Base-by-base conservation (phyloP, 2,797 vertebrate genomes). In the Phalanger gymnotis region DNA sequence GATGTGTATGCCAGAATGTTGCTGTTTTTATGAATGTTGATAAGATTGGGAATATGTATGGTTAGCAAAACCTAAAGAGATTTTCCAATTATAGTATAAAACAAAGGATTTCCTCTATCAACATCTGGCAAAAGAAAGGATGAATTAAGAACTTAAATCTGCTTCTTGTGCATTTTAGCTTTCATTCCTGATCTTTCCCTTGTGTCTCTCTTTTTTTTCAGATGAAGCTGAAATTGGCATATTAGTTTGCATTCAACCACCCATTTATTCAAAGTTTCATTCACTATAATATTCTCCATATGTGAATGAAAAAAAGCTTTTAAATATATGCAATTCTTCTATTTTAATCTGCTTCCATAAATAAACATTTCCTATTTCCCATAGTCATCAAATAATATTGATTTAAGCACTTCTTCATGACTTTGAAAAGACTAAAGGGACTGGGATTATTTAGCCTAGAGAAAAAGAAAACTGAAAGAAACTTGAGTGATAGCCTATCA, bases 331-430 rank as follows among this genome's bases (percentile, higher is more conserved):
- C 92, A 96, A 95, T 94, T 91, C 53, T 96, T 96, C 95, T 97
- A 96, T 97, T 97, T 97, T 95, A 92, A 96, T 93, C 95, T 55
- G 51, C 47, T 97, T 94, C 81, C 73, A 97, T 95, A 97, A 97
- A 97, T 97, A 97, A 97, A 31, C 57, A 92, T 92, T 96, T 96
- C 94, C 95, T 96, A 93, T 94, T 94, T 92, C 91, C 53, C 93
- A 57, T 25, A 96, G 81, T 54, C 92, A 93, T 93, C 93, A 93
- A 94, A 91, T 96, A 96, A 97, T 93, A 96, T 90, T 97, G 93
- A 81, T 81, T 58, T 92, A 66, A 96, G 93, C 97, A 98, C 94
- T 96, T 97, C 96, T 95, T 97, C 61, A n/a, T 94, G 92, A 16
- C 96, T 95, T 95, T 97, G 94, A 92, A 95, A 95, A 96, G 90